Evolutionary conservation across 64 coral and sea anemone species (phyloP), one percentile per base, ranked within the genome.

Genomic region (Acropora tenuis): DNA sequence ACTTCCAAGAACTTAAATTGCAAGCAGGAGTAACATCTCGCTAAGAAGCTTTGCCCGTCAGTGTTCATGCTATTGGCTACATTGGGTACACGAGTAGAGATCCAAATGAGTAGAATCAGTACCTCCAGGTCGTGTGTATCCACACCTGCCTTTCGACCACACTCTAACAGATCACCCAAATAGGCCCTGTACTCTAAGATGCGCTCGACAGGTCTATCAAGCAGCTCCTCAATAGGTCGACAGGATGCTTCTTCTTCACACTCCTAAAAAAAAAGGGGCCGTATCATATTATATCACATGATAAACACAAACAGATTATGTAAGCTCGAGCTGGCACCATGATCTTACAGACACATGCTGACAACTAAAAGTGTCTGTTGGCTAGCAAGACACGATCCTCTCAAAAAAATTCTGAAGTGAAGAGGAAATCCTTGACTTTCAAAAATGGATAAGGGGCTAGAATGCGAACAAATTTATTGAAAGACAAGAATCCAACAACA

Each of bases 71-170:
- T 30, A 30, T 30, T 30, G 30, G 30, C 30, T 30, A 30, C 30
- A 30, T 30, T 30, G 30, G 30, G 30, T 30, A 30, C 30, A 30
- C 30, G 30, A 30, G 30, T 30, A 30, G 52, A 55, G 52, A 13
- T 13, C 11, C 16, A 8, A 63, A 63, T 13, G 2, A 63, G 7
- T 3, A 11, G 3, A 44, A 50, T 18, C 48, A 18, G 3, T 88
- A 92, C 91, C 91, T 93, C 76, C 16, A 87, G 76, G 47, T 93
- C 74, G 13, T n/a, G 46, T 71, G 91, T 93, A 50, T 93, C 75
- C 5, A 87, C 83, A 16, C 66, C 75, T 45, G 91, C 91, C 69
- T 87, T 86, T 72, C 10, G 8, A 67, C 82, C 91, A 73, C 57
- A 76, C n/a, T 86, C 46, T 59, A 93, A 17, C 3, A 93, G 63